Evolutionary conservation across 2,888 invertebrate genomes (phyloP), one percentile per base, ranked within the genome.

Genomic region (Drosophila tripunctata): DNA sequence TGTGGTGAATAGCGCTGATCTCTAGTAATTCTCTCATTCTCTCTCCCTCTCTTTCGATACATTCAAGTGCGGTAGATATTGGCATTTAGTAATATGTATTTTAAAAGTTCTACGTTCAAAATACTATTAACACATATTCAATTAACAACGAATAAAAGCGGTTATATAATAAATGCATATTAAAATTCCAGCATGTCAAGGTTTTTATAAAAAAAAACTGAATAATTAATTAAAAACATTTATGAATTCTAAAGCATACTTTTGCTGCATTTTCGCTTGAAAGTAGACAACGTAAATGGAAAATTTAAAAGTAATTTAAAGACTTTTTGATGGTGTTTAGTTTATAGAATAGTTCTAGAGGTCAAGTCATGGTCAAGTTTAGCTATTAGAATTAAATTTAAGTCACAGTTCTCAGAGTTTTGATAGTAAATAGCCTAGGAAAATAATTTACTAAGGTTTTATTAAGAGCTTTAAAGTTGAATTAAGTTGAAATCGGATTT

Each of bases 241-340:
- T 45, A n/a, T n/a, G n/a, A n/a, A n/a, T 45, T 40, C 1, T 19
- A 22, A 50, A 19, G 57, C 62, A 62, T 56, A 62, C 62, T 62
- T 57, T 19, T 38, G 40, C 21, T 30, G n/a, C 22, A 4, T 2
- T 2, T 19, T 15, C 55, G 22, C 55, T 41, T 35, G 15, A 62
- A 62, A 62, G 61, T 56, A 62, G 33, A 27, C 58, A 27, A 36
- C 14, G 2, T 33, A 5, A 19, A 17, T 12, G 3, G 2, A 2
- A 12, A 31, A n/a, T 8, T 55, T 8, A 1, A 8, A 22, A 35
- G 8, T 10, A 15, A 33, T 3, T 3, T 0, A 19, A 2, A 4
- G 1, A n/a, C n/a, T n/a, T 36, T 22, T 33, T 1, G 5, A 33
- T 31, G 3, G 8, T 10, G n/a, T n/a, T n/a, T n/a, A n/a, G n/a